Percentiles rank a stretch among this genome's conserved stretches.
These are phyloP conservation scores for Drosophila parvula DNA, from an alignment of 1,140 invertebrate genomes.

Conservation along the genomic window DNA sequence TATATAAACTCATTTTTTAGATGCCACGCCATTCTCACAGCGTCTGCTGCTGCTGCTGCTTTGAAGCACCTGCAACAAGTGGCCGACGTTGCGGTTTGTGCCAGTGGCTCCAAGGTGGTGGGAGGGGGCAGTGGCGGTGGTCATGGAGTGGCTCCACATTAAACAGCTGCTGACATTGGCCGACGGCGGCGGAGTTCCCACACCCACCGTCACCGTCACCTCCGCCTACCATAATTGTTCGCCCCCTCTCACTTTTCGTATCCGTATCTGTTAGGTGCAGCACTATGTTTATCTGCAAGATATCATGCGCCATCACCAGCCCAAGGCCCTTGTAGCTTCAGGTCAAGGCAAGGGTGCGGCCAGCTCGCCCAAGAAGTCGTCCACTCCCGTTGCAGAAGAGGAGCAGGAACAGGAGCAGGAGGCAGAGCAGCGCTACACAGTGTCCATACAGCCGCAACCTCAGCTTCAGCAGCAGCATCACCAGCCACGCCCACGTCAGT, in stretches of 20 bases:
- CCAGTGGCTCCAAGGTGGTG: conserved; percentile 6
- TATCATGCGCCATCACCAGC: conserved; percentile 71
- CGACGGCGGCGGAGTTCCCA: conserved; percentile 40
- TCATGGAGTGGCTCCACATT: conserved; percentile 42
- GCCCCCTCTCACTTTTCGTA: conserved; percentile 34
- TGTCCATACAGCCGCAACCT: conserved; percentile 73
- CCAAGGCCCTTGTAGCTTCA: conserved; percentile 53
- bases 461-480: conserved; percentile 25
- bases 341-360: conserved; percentile 66
- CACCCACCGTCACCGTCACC: conserved; percentile 30
- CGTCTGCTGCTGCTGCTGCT: conserved; percentile 20
- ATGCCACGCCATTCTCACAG: conserved; percentile 80
- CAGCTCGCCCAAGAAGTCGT: conserved; percentile 51
- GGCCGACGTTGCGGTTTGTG: conserved; percentile 20
- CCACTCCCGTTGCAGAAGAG: conserved; percentile 62
- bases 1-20: conserved; percentile 77
- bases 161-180: conserved; percentile 58
- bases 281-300: conserved; percentile 82
- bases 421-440: conserved; percentile 76
- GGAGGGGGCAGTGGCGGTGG: conserved; percentile 3
- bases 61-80: conserved; percentile 43
- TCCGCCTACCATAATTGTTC: conserved; percentile 47
- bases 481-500: conserved; percentile 33
- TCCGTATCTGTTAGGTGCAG: conserved; percentile 64
- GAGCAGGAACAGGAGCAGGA: conserved; percentile 75